Percentiles rank a stretch among this genome's conserved stretches.
These are phyloP conservation scores for Tortricodes alternella DNA, from an alignment of 2,888 invertebrate genomes.

Conservation along the genomic window DNA sequence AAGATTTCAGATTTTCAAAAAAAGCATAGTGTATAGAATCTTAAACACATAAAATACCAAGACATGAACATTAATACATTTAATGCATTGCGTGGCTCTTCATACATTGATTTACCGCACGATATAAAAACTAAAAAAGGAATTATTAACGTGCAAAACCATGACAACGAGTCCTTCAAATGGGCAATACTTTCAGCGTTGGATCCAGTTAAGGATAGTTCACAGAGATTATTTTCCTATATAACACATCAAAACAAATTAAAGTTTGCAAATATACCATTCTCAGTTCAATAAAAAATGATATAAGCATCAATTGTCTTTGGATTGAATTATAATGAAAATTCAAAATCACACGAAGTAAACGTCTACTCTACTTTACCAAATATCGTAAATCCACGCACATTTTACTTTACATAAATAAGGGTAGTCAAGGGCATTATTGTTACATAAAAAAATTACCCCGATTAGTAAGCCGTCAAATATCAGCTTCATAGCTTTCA, in stretches of 20 bases:
- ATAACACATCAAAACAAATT: conserved; percentile 34
- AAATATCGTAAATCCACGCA: no score
- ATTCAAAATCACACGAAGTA: no score
- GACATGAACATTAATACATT: not conserved
- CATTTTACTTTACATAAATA: conserved; percentile 35
- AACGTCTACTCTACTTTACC: no score
- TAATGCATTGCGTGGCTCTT: not conserved
- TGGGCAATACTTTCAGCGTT: conserved; percentile 7
- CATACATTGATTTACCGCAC: conserved; percentile 2
- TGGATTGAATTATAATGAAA: conserved; percentile 39
- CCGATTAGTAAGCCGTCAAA: no score
- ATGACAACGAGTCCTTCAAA: not conserved
- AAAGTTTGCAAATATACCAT: conserved; percentile 37
- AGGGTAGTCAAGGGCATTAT: conserved; percentile 34
- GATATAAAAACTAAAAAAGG: conserved; percentile 1
- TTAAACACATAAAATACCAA: not conserved
- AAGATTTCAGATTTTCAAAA: conserved; percentile 1
- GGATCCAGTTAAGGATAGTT: not conserved
- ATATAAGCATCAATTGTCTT: conserved; percentile 42
- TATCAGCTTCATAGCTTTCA: no score
- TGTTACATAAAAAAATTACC: conserved; percentile 40
- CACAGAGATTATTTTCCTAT: conserved; percentile 26
- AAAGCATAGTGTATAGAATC: not conserved
- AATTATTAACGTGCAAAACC: conserved; percentile 1
- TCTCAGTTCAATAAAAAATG: conserved; percentile 39